These are phyloP conservation scores for Tiliacea citrago DNA, from an alignment of 2,888 invertebrate genomes.

Conservation along the genomic window DNA sequence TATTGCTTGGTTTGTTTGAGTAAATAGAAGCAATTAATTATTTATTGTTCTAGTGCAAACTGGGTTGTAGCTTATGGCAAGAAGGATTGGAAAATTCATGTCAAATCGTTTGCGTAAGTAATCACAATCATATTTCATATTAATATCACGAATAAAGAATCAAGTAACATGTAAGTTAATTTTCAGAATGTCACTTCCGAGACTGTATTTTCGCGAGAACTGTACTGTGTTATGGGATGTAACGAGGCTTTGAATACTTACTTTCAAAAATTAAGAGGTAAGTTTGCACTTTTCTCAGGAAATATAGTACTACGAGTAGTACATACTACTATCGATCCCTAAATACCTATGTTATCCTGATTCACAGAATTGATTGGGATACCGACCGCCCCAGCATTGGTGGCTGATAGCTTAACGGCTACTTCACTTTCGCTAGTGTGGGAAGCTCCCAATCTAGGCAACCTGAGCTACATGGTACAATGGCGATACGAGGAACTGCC, in stretches of 20 bases:
- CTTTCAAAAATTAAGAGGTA: slow-evolving; percentile 93
- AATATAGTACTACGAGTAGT: neutral
- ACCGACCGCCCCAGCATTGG: slow-evolving; percentile 94
- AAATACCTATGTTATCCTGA: neutral
- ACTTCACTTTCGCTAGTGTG: slow-evolving; percentile 95
- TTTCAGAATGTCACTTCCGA: slow-evolving; percentile 93
- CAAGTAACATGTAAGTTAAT: slow-evolving; percentile 8
- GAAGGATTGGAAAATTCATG: slow-evolving; percentile 94
- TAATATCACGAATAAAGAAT: neutral
- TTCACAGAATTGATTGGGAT: slow-evolving; percentile 91
- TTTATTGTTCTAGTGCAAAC: slow-evolving; percentile 93
- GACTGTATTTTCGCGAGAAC: slow-evolving; percentile 92
- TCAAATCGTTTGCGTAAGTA: slow-evolving; percentile 96
- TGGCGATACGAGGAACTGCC: slow-evolving; percentile 93
- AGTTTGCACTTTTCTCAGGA: slow-evolving; percentile 17
- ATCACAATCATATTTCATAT: slow-evolving; percentile 27
- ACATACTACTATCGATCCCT: neutral
- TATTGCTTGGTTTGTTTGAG: slow-evolving; percentile 19
- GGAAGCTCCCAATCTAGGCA: slow-evolving; percentile 91
- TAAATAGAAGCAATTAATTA: slow-evolving; percentile 20
- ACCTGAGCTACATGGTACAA: slow-evolving; percentile 92
- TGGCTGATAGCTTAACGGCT: slow-evolving; percentile 94
- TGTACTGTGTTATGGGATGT: slow-evolving; percentile 96
- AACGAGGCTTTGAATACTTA: slow-evolving; percentile 95
- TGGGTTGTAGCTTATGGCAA: slow-evolving; percentile 95